Percentiles rank a stretch among this genome's conserved stretches.
phyloP scores from a whole-genome alignment of 64 coral and sea anemone genomes.

The Orbicella faveolata region DNA sequence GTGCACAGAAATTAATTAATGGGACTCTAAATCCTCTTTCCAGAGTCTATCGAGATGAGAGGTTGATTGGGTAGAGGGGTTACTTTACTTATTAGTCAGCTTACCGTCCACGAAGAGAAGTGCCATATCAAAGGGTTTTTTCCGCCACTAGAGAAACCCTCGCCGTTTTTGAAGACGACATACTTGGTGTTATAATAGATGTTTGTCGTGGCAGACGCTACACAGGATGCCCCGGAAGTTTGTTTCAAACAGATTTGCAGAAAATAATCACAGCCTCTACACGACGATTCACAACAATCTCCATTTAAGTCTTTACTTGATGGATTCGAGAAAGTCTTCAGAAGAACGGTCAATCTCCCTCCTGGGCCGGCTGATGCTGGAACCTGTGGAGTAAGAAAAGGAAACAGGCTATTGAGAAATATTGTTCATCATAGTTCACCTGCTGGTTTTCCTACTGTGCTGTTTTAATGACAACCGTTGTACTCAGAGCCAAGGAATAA shows the following conservation, averaged over 20 bases:
- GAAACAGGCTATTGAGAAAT: not conserved
- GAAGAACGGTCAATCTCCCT: slow-evolving; percentile 50
- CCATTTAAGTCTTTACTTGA: slow-evolving; percentile 49
- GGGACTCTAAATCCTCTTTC: too few species aligned
- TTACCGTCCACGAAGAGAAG: slow-evolving; percentile 77
- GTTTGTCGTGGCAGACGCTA: slow-evolving; percentile 32
- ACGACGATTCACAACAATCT: slow-evolving; percentile 67
- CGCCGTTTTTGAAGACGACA: slow-evolving; percentile 61
- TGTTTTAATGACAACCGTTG: too few species aligned
- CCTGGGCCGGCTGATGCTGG: slow-evolving; percentile 8
- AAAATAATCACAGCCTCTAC: slow-evolving; percentile 70
- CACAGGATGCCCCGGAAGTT: slow-evolving; percentile 16
- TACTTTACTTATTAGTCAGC: not conserved
- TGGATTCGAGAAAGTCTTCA: slow-evolving; percentile 75
- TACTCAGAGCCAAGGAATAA: too few species aligned
- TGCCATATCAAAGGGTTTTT: slow-evolving; percentile 60
- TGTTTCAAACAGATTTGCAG: slow-evolving; percentile 66
- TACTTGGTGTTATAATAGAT: slow-evolving; percentile 62
- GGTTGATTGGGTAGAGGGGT: too few species aligned
- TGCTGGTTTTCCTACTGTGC: too few species aligned
- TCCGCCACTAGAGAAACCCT: slow-evolving; percentile 11
- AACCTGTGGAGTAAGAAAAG: not conserved
- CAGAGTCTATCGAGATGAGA: too few species aligned
- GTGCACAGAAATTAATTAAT: too few species aligned
- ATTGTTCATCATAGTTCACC: not conserved